Base-by-base conservation (phyloP, 1,140 invertebrate genomes). In the Tetragonula clypearis region DNA sequence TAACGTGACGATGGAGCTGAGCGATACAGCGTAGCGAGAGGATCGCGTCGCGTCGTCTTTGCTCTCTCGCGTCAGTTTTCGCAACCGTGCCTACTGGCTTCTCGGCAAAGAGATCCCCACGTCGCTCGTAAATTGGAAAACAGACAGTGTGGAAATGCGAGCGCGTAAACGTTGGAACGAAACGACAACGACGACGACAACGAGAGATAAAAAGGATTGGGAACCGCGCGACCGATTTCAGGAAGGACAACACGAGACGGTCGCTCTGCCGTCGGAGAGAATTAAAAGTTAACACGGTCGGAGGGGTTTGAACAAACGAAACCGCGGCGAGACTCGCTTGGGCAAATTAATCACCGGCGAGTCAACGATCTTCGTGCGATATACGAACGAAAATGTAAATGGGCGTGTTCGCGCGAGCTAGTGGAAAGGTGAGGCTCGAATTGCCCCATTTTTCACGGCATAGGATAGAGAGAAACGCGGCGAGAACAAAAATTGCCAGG, bases 381-480 rank as follows among this genome's bases (percentile, higher is more conserved):
- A 55, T 21, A 49, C 41, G 49, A 82, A 55, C 2, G 30, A 60
- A 49, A 60, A 76, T 41, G 74, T 75, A 66, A 76, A 76, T 75
- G 49, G 58, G 21, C 53, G 17, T 15, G 66, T 5, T 80, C 21
- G 11, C 53, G 23, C 12, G 26, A 30, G 21, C 11, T 11, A 12
- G 8, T 19, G 11, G 4, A 76, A 58, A 30, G 69, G 69, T 65
- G 41, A 49, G 41, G 23, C 26, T 2, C 21, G 81, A 21, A 41
- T 41, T 53, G 58, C 9, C 19, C 26, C 69, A 68, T 82, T 82
- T 82, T 56, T 85, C 68, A 76, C 30, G 77, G 53, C 26, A 80
- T 49, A 49, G 41, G 41, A 49, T n/a, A 62, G 60, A n/a, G n/a
- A 62, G 35, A 35, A 30, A 49, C 41, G 41, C 41, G 41, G 41